Base-by-base conservation (phyloP, 2,888 invertebrate species). In the Diarsia mendica region DNA sequence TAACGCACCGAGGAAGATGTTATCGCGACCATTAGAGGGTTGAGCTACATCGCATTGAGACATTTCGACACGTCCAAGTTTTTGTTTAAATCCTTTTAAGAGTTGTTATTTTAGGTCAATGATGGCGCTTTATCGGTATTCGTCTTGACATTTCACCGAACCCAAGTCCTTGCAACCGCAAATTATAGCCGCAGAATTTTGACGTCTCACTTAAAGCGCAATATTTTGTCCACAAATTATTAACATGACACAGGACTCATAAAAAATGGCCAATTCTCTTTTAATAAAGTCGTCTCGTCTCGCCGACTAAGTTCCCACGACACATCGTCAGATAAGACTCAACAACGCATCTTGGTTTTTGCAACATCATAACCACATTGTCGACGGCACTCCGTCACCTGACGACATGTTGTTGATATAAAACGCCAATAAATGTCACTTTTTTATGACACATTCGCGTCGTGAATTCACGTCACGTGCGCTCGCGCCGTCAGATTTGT, bases 361-460 rank as follows among this genome's bases (percentile, higher is more conserved):
- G 96, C 96, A 93, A 92, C 90, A 91, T 95, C 94, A 94, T 93
- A 94, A 94, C 90, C 90, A 92, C 91, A 92, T 91, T 92, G 93
- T 93, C 89, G 92, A 89, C 92, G 92, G 85, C 91, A 90, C 92
- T 91, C 87, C 91, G 92, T 94, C 95, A 95, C 93, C 93, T 93
- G 94, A 87, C 85, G 90, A 92, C 95, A 94, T 95, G 94, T 93
- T 92, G 94, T 94, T 96, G 95, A 94, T 95, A 96, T 96, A 95
- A 96, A 95, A 94, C 91, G 93, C 95, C 95, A 96, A 95, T 96
- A 96, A 96, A 95, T 93, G 96, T 96, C 96, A 96, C 95, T 95
- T 96, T 95, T 96, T 96, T 96, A 96, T 96, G 95, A 95, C 91
- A 90, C 92, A 89, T 90, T 90, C 91, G 90, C 91, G 89, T 91